Base-by-base conservation (phyloP, 2,797 vertebrate genomes). In the Clarias pachynema region DNA sequence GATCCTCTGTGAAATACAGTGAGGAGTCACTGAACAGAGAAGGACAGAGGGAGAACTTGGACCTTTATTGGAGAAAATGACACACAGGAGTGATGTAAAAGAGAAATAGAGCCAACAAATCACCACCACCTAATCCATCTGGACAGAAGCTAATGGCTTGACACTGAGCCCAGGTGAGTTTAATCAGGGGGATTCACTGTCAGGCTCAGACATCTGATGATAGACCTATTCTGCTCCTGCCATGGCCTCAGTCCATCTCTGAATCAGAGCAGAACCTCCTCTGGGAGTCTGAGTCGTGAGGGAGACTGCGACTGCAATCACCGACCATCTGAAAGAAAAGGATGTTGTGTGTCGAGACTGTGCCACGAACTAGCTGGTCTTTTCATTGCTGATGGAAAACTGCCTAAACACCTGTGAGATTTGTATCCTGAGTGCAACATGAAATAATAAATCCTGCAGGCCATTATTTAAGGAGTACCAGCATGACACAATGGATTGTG, bases 181-280 rank as follows among this genome's bases (percentile, higher is more conserved):
- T 85, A 87, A 88, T 88, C 89, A 85, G 82, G 73, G 66, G 85
- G 88, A 81, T 85, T 83, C 87, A 74, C 65, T 83, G 84, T 87
- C 84, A 70, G 72, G 22, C 87, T 78, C 60, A 66, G 60, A 83
- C 73, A 1, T 70, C 24, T 31, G 79, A 86, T 82, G 78, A 87
- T 63, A 63, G 68, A 88, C 79, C 69, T 84, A 77, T 82, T 86
- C 79, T 60, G 69, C 73, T 72, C 85, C 75, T 77, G 53, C 75
- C 74, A 74, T 84, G 78, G 84, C 78, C 79, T 59, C 0, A 66
- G 77, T 82, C 84, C 79, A 86, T 85, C 82, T 70, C 81, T n/a
- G 49, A 85, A 68, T 40, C n/a, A 85, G 31, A 75, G 74, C 74
- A 84, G 73, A 87, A 86, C 85, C 79, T 69, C 84, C 82, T 15